Evolutionary conservation across 2,888 invertebrate species (phyloP), one percentile per base, ranked within the genome.

Genomic region (Drosophila mimetica): DNA sequence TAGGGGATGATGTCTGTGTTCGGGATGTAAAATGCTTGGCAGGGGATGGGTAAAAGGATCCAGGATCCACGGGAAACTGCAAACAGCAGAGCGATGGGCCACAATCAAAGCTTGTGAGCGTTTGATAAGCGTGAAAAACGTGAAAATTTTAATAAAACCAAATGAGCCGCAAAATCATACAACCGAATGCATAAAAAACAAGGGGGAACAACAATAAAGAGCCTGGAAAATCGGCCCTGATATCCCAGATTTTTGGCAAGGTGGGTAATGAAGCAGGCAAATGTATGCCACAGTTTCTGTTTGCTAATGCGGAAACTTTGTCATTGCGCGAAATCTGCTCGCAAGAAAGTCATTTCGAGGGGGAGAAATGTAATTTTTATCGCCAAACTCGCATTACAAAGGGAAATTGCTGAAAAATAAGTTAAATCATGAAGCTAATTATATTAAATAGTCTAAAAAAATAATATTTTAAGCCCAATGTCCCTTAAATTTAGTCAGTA

Each of bases 101-200:
- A 80, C 80, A 81, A 86, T 86, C 81, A 86, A 76, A 77, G 74
- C 61, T 65, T 64, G 46, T 59, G 64, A 63, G 54, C 63, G 77
- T 54, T 46, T 80, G 86, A 82, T 81, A 86, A 86, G 81, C 81
- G 80, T 76, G 70, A 77, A 77, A 81, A 86, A 80, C 86, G 81
- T 82, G 86, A 74, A 81, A 80, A 86, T 86, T 82, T 82, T 80
- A 80, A 84, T 82, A 82, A 82, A 82, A 82, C 60, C 86, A 82
- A 82, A 86, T 82, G 82, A 86, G 86, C 81, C 86, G 78, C 76
- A 83, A 82, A 82, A 82, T 86, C 86, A 86, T 84, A 83, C 77
- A 81, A 71, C 55, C 57, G 42, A 51, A 58, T 55, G 32, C 44
- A 50, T 53, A 7, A 18, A 47, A 37, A 34, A 51, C 34, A 52